Base-by-base conservation (phyloP, 2,113 vertebrate genomes). In the Laterallus jamaicensis region DNA sequence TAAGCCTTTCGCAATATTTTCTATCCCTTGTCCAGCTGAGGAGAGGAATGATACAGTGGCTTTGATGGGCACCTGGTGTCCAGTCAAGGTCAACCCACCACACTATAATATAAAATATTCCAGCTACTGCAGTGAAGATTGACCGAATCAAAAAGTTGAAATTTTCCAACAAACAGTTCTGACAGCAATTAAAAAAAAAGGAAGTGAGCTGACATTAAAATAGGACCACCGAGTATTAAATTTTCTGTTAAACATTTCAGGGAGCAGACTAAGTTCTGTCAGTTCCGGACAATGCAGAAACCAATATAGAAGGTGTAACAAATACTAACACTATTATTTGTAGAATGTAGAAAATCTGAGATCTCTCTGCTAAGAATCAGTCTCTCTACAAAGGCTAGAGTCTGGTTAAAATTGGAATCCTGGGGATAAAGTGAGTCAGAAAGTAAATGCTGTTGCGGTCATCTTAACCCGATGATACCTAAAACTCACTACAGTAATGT, bases 251-350 rank as follows among this genome's bases (percentile, higher is more conserved):
- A 74, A 62, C 10, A 58, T 74, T 79, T 82, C 52, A 75, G 52
- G 84, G 12, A 70, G 9, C 6, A 75, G 22, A 54, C 14, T 75
- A 3, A 2, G 78, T 78, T 44, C 24, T 93, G 79, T 44, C 31
- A 44, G n/a, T 7, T 56, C 7, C 22, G 14, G 3, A 32, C 7
- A 55, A 16, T 35, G 12, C 13, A 73, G 63, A 80, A 89, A 10
- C 3, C 50, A 74, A 15, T 21, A 83, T 2, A 56, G 49, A 58
- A 82, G 3, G 4, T 50, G 5, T 25, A 37, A 18, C 0, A 0
- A 44, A 81, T 39, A 26, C 17, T 52, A 39, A 73, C 3, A 2
- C 12, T 73, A 21, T 47, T 35, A 56, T 52, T 2, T 73, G n/a
- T 15, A 39, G 32, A 73, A 69, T 32, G 12, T 12, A n/a, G 5